Percentiles rank a stretch among this genome's conserved stretches.
Conservation (phyloP, 2,888 invertebrate species). For the Hymenopus coronatus region DNA sequence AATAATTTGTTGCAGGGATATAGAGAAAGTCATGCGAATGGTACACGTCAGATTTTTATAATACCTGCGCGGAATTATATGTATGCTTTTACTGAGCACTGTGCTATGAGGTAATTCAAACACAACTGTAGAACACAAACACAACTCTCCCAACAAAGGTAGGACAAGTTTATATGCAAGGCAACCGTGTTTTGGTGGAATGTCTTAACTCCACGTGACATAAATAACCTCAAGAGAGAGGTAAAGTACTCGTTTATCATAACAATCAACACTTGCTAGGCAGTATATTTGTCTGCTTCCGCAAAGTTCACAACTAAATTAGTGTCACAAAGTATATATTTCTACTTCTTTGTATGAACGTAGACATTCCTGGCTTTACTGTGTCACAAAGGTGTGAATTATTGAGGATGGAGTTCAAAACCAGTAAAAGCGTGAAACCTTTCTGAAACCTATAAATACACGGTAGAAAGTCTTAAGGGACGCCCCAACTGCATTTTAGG, state of each 20-base stretch:
- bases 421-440: no score
- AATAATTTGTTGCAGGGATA: no score
- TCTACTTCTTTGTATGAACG: not conserved
- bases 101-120: no score
- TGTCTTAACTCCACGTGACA: not conserved
- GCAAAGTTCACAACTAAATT: not conserved
- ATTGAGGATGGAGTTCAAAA: not conserved
- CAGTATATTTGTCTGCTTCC: not conserved
- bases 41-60: no score
- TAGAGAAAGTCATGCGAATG: no score
- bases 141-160: not conserved
- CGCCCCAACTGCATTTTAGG: no score
- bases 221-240: not conserved
- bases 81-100: no score
- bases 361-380: not conserved
- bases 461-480: no score
- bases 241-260: not conserved
- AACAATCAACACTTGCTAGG: not conserved
- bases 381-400: not conserved
- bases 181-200: not conserved
- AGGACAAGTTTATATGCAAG: not conserved
- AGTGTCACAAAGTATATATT: not conserved
- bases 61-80: no score
- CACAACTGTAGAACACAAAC: no score
- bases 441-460: no score